A percentile compares a stretch with the other conserved stretches of the same genome.
phyloP scores from a whole-genome alignment of 2,797 vertebrate genomes.

The Etheostoma perlongum region DNA sequence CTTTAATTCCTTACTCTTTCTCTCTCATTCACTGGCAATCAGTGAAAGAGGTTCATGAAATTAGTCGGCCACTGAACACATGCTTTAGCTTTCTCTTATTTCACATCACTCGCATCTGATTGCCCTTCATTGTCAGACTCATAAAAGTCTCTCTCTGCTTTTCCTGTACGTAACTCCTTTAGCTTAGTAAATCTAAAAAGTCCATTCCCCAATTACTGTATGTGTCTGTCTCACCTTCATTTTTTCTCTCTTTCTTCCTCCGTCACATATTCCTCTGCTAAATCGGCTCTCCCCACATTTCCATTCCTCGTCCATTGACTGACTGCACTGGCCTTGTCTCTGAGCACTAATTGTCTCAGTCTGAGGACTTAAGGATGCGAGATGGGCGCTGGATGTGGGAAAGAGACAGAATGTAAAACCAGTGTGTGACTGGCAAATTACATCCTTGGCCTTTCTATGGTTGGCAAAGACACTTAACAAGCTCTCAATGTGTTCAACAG shows the following conservation, averaged over 20 bases:
- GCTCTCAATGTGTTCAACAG: constrained; percentile 80
- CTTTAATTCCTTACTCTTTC: constrained; percentile 37
- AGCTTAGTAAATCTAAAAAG: constrained; percentile 60
- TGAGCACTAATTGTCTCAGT: constrained; percentile 80
- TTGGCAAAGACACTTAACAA: constrained; percentile 81
- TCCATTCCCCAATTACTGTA: constrained; percentile 50
- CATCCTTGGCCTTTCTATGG: constrained; percentile 83
- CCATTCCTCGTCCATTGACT: constrained; percentile 73
- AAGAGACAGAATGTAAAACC: constrained; percentile 75
- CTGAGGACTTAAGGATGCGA: constrained; percentile 77
- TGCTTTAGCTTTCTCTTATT: constrained; percentile 60
- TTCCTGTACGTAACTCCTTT: constrained; percentile 42
- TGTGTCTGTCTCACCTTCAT: constrained; percentile 57
- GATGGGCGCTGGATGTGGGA: constrained; percentile 76
- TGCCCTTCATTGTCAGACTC: constrained; percentile 72
- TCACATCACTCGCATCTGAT: constrained; percentile 71
- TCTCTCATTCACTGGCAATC: constrained; percentile 53
- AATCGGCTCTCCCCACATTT: constrained; percentile 65
- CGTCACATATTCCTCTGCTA: constrained; percentile 61
- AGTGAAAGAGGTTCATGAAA: constrained; percentile 70
- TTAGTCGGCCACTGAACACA: constrained; percentile 69
- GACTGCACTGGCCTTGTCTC: constrained; percentile 77
- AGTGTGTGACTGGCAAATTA: constrained; percentile 81
- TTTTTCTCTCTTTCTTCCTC: constrained; percentile 51
- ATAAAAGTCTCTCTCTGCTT: constrained; percentile 65